Evolutionary conservation across 2,797 vertebrate species (phyloP), one percentile per base, ranked within the genome.

Genomic region (Sebastes itinus): DNA sequence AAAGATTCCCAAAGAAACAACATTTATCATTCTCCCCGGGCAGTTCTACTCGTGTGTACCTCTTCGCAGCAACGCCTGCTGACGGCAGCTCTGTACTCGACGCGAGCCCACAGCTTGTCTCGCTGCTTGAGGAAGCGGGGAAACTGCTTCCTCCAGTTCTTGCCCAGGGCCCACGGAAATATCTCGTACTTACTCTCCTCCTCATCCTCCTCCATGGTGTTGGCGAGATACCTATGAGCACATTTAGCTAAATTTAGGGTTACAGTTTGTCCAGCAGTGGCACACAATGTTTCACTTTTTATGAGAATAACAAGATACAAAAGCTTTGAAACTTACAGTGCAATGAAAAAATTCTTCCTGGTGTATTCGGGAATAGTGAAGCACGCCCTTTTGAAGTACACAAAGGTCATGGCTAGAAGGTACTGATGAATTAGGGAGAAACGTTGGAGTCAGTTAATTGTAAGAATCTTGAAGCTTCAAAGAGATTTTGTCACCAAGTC

Each of bases 151-250:
- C 95, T 97, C 99, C 98, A 99, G 78, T 92, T 95, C 93, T 96
- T 97, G 77, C 98, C 97, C 91, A 99, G 93, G 71, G 97, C 97
- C 98, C 99, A 99, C 2, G 98, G 97, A 83, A 99, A 99, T 88
- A 99, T 99, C 89, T 99, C 98, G 88, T 98, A 98, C 88, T 97
- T 99, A 28, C 85, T 94, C 92, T 98, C 97, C 94, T 98, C 97
- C 69, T 98, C 96, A 18, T 99, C 98, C 95, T 99, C 98, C 96
- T 99, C 98, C 96, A 99, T 97, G 72, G 97, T 98, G 93, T 99
- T 98, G 75, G 99, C 99, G 68, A 99, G 95, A 90, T 99, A 99
- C 72, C 99, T 99, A 4, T 30, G 22, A 76, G 23, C 14, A 75
- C 16, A 80, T 4, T 4, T 4, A 49, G 54, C 2, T 1, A 12